phyloP scores from a whole-genome alignment of 2,113 vertebrate genomes.

The Stercorarius parasiticus region DNA sequence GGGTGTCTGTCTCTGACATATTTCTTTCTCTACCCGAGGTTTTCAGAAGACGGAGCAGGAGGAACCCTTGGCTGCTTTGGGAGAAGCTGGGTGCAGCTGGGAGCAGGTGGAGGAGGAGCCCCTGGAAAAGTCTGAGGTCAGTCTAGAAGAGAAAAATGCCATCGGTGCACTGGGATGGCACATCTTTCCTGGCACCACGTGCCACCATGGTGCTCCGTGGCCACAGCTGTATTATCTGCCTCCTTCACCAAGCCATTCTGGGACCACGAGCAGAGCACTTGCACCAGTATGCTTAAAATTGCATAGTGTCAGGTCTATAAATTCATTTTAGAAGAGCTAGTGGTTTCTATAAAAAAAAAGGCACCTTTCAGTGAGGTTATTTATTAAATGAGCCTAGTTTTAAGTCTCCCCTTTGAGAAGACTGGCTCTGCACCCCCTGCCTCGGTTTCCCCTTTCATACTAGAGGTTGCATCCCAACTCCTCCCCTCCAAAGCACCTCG shows the following conservation, averaged over 20 bases:
- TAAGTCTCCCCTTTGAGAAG: neutral
- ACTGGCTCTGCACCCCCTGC: neutral
- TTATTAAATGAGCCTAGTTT: neutral
- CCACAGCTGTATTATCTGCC: neutral
- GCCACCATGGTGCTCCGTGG: neutral
- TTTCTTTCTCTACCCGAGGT: neutral
- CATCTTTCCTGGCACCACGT: rapidly evolving
- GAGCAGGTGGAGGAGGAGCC: neutral
- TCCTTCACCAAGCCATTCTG: neutral
- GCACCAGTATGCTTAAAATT: neutral
- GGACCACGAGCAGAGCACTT: neutral
- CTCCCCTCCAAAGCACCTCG: neutral
- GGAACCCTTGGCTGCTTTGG: neutral
- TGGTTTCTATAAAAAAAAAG: neutral
- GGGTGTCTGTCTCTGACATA: neutral
- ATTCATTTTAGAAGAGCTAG: neutral
- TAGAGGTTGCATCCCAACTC: no score
- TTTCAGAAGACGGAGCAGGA: neutral
- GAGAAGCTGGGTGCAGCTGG: neutral
- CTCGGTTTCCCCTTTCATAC: neutral
- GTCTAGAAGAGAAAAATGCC: neutral
- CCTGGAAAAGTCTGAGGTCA: neutral
- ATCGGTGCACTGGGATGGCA: rapidly evolving
- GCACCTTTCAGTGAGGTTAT: neutral
- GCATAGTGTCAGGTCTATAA: neutral